Base-by-base conservation (phyloP, 1,140 invertebrate genomes). In the Drosophila pseudoobscura region DNA sequence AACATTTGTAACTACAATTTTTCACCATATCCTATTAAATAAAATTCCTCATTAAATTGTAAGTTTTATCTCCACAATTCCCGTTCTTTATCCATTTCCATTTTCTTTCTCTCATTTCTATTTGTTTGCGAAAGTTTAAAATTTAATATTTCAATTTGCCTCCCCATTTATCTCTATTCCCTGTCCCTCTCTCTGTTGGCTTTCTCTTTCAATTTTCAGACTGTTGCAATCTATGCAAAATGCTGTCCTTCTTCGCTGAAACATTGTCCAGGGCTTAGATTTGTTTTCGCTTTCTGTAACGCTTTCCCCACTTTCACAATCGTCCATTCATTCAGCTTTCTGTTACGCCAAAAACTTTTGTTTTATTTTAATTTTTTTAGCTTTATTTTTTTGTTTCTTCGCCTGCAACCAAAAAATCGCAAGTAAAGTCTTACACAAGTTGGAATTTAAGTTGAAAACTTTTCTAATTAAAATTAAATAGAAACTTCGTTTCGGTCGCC, bases 401-500 rank as follows among this genome's bases (percentile, higher is more conserved):
- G 54, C 24, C 35, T 11, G 22, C 61, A 26, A 64, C 50, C 62
- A 62, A 80, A 84, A 84, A 80, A 80, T 75, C 43, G 68, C 63
- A 45, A 70, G 52, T 69, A 74, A 75, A 54, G 69, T 61, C 56
- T 53, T 59, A 66, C 74, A 64, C 77, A 85, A 87, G 68, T 80
- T 82, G 56, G 35, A 82, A 82, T 75, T 78, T 78, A 85, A 87
- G 78, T 85, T 75, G 70, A 68, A 85, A 85, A 85, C 78, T 85
- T 85, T 85, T 85, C 83, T 85, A 85, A 85, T 85, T 85, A 85
- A 85, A 85, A 88, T 88, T 87, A 75, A 88, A 85, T 88, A 88
- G 75, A 88, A 82, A 88, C 61, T 78, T 88, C 52, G 59, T 41
- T 71, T 77, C 35, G 11, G 35, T 39, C 35, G 35, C 35, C 13